These are phyloP conservation scores for Ceratitis capitata DNA, from an alignment of 1,140 invertebrate species.

Conservation along the genomic window DNA sequence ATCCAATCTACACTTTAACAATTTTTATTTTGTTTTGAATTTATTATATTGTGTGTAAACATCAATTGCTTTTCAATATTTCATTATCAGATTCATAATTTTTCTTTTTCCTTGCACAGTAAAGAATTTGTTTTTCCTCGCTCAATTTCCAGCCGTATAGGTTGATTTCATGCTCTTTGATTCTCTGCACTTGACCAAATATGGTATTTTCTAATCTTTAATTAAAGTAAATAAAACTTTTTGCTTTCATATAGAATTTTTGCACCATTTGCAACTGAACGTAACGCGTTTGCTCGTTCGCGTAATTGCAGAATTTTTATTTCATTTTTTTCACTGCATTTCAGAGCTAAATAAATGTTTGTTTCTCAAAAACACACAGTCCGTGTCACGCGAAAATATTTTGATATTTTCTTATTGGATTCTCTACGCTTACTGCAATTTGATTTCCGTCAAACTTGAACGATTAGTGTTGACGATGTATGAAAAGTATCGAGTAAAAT, in stretches of 20 bases:
- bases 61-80: not conserved
- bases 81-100: not conserved
- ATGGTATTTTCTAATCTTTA: not conserved
- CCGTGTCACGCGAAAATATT: not conserved
- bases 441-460: not conserved
- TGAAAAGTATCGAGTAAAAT: slow-evolving; percentile 12
- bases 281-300: not conserved
- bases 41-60: not conserved
- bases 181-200: not conserved
- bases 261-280: not conserved
- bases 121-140: not conserved
- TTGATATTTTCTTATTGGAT: slow-evolving; percentile 20
- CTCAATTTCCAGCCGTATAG: not conserved
- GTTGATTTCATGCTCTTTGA: not conserved
- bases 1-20: not conserved
- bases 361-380: not conserved
- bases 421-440: slow-evolving; percentile 13
- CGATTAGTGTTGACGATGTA: not conserved
- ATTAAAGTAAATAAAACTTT: not conserved
- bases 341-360: not conserved
- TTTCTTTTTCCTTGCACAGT: not conserved
- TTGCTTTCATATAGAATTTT: not conserved
- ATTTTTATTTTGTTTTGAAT: not conserved
- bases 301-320: not conserved
- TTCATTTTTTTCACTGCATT: not conserved